These are phyloP conservation scores for Syrphus vitripennis DNA, from an alignment of 2,888 invertebrate species.

Conservation along the genomic window DNA sequence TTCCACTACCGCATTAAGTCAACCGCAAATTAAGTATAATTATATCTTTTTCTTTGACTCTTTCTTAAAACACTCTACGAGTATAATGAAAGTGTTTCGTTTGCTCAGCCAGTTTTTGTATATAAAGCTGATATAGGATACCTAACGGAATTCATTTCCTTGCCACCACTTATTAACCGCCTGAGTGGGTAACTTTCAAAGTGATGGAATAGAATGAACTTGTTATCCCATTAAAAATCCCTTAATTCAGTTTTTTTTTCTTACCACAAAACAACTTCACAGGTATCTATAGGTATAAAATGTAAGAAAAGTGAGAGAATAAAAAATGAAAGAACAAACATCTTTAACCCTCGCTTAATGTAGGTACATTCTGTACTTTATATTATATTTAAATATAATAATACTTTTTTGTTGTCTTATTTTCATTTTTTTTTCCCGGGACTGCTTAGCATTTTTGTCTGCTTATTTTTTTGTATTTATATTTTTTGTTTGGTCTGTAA, in stretches of 20 bases:
- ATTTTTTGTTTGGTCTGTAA: background rate
- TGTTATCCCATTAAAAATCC: constrained; percentile 55
- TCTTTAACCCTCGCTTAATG: constrained; percentile 7
- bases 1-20: background rate
- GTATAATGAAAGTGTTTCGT: constrained; percentile 6
- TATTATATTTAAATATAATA: background rate
- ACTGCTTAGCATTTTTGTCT: background rate
- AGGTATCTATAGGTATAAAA: background rate
- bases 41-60: constrained; percentile 52
- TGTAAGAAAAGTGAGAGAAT: background rate
- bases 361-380: background rate
- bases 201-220: constrained; percentile 58
- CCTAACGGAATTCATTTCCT: constrained; percentile 6
- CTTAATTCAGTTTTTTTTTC: constrained; percentile 59
- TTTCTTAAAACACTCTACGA: constrained; percentile 13
- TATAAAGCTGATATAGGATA: background rate
- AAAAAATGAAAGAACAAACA: background rate
- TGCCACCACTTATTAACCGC: constrained; percentile 47
- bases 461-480: background rate
- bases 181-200: constrained; percentile 62
- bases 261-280: background rate
- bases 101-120: background rate
- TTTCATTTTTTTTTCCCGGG: background rate
- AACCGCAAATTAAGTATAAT: constrained; percentile 68
- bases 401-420: background rate